Percentiles rank a stretch among this genome's conserved stretches.
Evolutionary conservation across 2,888 invertebrate species (phyloP).

Genomic region (Euplagia quadripunctaria): DNA sequence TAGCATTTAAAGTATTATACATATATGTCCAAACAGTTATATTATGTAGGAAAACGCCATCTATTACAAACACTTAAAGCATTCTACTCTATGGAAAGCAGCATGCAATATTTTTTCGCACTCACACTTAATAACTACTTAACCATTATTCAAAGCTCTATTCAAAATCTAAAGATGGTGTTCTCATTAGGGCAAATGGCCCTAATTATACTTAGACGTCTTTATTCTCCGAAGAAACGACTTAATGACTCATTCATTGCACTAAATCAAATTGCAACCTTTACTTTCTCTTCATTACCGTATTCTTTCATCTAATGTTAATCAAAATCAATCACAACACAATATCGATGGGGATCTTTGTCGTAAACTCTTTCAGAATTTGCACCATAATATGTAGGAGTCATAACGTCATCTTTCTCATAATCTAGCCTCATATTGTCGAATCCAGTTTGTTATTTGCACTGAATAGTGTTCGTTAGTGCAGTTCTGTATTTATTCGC

Average conservation of each 20-base stretch:
- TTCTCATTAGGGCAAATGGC: slow-evolving; percentile 34
- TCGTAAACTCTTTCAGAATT: slow-evolving; percentile 31
- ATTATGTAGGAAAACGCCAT: background rate
- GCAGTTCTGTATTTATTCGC: slow-evolving; percentile 73
- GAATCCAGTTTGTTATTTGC: slow-evolving; percentile 64
- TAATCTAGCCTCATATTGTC: slow-evolving; percentile 65
- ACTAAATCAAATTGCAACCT: slow-evolving; percentile 38
- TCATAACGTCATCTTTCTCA: slow-evolving; percentile 54
- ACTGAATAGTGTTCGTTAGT: slow-evolving; percentile 83
- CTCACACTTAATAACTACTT: background rate
- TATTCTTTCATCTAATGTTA: slow-evolving; percentile 57
- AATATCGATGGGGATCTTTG: slow-evolving; percentile 30
- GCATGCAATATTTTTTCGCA: slow-evolving; percentile 1
- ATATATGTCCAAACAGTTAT: background rate
- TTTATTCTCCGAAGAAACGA: slow-evolving; percentile 29
- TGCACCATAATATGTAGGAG: slow-evolving; percentile 44
- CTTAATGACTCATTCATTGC: slow-evolving; percentile 35
- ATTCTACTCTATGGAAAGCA: background rate
- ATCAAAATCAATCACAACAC: slow-evolving; percentile 60
- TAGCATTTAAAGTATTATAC: too few species aligned
- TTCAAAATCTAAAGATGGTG: background rate
- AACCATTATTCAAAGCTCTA: slow-evolving; percentile 10
- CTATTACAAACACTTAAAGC: background rate
- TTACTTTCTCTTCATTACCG: slow-evolving; percentile 47
- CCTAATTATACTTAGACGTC: slow-evolving; percentile 38